A percentile compares a stretch with the other conserved stretches of the same genome.
phyloP scores from a whole-genome alignment of 2,797 vertebrate species.

The Myiothlypis coronata region DNA sequence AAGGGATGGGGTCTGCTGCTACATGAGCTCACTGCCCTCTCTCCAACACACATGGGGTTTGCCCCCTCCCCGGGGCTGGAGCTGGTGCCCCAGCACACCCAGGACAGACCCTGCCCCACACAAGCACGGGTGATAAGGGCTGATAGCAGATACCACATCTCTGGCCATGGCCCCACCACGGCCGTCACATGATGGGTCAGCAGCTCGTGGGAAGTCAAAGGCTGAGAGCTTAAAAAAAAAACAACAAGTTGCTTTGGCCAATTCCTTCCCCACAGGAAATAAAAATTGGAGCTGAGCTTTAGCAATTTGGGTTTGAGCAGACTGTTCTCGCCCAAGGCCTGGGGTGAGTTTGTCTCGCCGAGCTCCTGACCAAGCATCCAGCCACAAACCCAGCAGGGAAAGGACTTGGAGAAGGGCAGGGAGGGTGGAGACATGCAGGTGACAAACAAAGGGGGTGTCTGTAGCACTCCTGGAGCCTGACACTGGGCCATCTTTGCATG shows the following conservation, averaged over 20 bases:
- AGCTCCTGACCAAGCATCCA: background rate
- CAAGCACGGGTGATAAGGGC: rapidly evolving
- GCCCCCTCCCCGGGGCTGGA: background rate
- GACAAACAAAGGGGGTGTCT: background rate
- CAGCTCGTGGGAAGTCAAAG: slow-evolving; percentile 7
- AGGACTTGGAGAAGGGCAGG: background rate
- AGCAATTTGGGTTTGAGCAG: background rate
- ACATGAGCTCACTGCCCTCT: background rate
- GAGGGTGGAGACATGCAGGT: background rate
- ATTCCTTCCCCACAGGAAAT: slow-evolving; percentile 36
- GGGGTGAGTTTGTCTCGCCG: background rate
- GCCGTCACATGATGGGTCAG: slow-evolving; percentile 38
- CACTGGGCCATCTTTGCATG: rapidly evolving
- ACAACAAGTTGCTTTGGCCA: background rate
- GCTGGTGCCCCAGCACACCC: rapidly evolving
- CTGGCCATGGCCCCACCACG: rapidly evolving
- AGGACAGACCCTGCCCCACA: background rate
- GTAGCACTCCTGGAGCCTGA: background rate
- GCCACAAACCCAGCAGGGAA: background rate
- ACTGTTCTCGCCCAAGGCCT: background rate
- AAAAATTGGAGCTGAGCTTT: slow-evolving; percentile 15
- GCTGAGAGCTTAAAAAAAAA: background rate
- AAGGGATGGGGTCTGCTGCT: rapidly evolving
- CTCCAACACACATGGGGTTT: rapidly evolving
- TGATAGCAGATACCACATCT: rapidly evolving